Evolutionary conservation across 1,140 invertebrate species (phyloP), one percentile per base, ranked within the genome.

Genomic region (Stegodyphus dumicola): DNA sequence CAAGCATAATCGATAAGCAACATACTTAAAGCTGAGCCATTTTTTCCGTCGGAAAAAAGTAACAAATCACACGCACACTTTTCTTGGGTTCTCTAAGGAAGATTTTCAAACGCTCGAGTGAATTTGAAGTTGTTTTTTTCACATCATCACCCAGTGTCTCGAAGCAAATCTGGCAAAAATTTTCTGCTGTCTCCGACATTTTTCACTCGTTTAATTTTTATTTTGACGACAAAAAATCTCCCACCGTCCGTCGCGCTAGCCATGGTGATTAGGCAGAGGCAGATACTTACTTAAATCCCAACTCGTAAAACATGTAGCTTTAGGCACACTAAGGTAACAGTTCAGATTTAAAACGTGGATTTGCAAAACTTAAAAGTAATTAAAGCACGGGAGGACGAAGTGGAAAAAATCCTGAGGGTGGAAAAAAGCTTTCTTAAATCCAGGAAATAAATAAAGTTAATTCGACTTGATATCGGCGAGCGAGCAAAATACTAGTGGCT

Each of bases 401-500:
- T n/a, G 18, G 52, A 86, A 86, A 77, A 86, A 78, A 83, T 52
- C 5, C 13, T 49, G 7, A 15, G 66, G 70, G 70, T 33, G 56
- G 48, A 81, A 81, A 83, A 83, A 83, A 66, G 51, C 33, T 17
- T 77, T 76, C 33, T 64, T 65, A 86, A 86, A 86, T 86, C 84
- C 84, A 53, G 76, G 84, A 86, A 86, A 86, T 86, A 86, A 86
- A 86, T 86, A 86, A 86, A 86, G 84, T 78, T 77, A 86, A 86
- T 86, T 86, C 75, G 67, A 78, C 75, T 86, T 77, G 67, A 71
- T 85, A 75, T 85, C 33, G 66, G 71, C 33, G 65, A 69, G 65
- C 70, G 18, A n/a, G 81, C 54, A 75, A 84, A 84, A 76, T 70
- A 76, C 81, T 75, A 76, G 81, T 76, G 81, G 84, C 69, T 71